Percentiles rank a stretch among this genome's conserved stretches.
These are phyloP conservation scores for Pheosia gnoma DNA, from an alignment of 2,888 invertebrate species.

Conservation along the genomic window DNA sequence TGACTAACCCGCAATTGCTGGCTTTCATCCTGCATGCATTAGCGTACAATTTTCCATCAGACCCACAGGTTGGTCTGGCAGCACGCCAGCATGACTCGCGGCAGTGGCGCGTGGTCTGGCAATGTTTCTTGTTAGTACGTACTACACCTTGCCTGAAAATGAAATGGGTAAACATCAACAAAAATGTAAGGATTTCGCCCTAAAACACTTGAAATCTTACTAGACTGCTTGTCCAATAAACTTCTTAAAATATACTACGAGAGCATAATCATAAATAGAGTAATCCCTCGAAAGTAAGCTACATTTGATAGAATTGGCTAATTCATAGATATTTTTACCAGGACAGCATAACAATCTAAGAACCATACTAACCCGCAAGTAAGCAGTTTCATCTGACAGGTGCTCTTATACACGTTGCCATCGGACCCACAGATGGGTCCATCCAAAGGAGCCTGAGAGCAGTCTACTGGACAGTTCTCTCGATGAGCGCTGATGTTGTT, in stretches of 20 bases:
- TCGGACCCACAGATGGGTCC: slow-evolving; percentile 97
- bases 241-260: background rate
- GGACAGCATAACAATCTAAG: slow-evolving; percentile 18
- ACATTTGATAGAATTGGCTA: background rate
- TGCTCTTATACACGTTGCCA: slow-evolving; percentile 95
- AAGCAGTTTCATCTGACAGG: slow-evolving; percentile 95
- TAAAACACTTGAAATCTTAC: background rate
- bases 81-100: slow-evolving; percentile 96
- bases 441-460: slow-evolving; percentile 93
- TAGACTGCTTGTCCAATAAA: too few species aligned
- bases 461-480: slow-evolving; percentile 95
- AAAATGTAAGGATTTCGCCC: background rate
- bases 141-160: slow-evolving; percentile 91
- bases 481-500: slow-evolving; percentile 90
- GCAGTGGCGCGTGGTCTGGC: slow-evolving; percentile 95
- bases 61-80: slow-evolving; percentile 94
- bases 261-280: background rate
- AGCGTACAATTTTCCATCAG: slow-evolving; percentile 94
- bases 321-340: slow-evolving; percentile 12
- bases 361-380: slow-evolving; percentile 90
- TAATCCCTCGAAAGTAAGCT: background rate
- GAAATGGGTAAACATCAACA: background rate
- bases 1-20: slow-evolving; percentile 92
- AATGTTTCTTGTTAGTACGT: slow-evolving; percentile 94
- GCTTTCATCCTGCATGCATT: slow-evolving; percentile 96